Evolutionary conservation across 2,888 invertebrate genomes (phyloP), one percentile per base, ranked within the genome.

Genomic region (Euplexia lucipara): DNA sequence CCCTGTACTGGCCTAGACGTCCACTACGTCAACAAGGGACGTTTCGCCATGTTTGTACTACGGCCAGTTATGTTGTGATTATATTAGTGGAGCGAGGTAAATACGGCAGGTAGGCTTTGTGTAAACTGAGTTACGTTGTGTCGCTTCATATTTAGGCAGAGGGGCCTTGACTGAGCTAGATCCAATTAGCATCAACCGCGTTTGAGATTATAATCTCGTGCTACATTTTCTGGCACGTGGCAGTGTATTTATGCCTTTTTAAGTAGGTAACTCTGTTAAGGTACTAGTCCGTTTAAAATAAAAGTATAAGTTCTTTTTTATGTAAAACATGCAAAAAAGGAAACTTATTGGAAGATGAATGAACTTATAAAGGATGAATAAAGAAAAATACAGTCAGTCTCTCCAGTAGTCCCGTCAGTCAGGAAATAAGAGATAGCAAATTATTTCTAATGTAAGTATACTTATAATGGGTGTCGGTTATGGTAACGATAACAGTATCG

Each of bases 61-160:
- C 35, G 42, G 30, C 51, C 73, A 32, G 78, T 78, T 73, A 59
- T 74, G 67, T 78, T 74, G 74, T 74, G 67, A 78, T 78, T 74
- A 67, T 73, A 54, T 78, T 74, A 73, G 74, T 30, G 51, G 39
- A 39, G 45, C 42, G 65, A 56, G 51, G 73, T 59, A 73, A 73
- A 77, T 78, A 73, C 22, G 12, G 42, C 35, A 35, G 65, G 42
- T 72, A 53, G 63, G 54, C 70, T 48, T 52, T 70, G n/a, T 61
- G 69, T 68, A 74, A 75, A 68, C 75, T 45, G 9, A 44, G 53
- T 70, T 59, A 75, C 39, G 32, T 49, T 70, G 30, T 45, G 48
- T 53, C 41, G 47, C 42, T 53, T 60, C 39, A 70, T 58, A 70
- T 70, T 51, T 59, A 2, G 61, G 54, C 18, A 26, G 12, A 39